Conservation (phyloP, 2,113 vertebrate genomes). For the Colius striatus region DNA sequence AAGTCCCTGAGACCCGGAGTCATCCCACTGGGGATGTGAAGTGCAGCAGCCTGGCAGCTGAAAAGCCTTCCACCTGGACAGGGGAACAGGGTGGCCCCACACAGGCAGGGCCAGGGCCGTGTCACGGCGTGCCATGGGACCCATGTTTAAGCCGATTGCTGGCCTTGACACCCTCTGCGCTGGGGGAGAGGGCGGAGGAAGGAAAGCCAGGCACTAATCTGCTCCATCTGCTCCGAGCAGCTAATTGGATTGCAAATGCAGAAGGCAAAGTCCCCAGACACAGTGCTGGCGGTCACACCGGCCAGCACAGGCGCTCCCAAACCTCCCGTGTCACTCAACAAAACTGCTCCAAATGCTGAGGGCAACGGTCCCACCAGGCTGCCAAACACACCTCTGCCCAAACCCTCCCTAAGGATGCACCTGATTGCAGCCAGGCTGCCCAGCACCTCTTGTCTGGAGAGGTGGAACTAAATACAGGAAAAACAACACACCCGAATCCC, state of each 20-base stretch:
- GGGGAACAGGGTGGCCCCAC: neutral
- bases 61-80: neutral
- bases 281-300: neutral
- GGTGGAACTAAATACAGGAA: neutral
- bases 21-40: accelerated
- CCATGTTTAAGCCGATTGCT: neutral
- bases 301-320: neutral
- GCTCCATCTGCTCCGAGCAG: constrained; percentile 42
- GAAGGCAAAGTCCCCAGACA: neutral
- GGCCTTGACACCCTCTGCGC: neutral
- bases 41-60: neutral
- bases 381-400: neutral
- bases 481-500: neutral
- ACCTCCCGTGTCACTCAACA: accelerated
- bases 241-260: constrained; percentile 39
- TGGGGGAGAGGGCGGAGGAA: neutral
- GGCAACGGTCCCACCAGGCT: accelerated
- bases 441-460: neutral
- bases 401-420: neutral
- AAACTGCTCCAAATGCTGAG: neutral
- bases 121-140: neutral
- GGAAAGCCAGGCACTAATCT: constrained; percentile 26
- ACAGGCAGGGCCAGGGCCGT: neutral
- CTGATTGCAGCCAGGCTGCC: accelerated
- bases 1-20: neutral